These are phyloP conservation scores for Melinaea marsaeus DNA, from an alignment of 2,888 invertebrate genomes.

Conservation along the genomic window DNA sequence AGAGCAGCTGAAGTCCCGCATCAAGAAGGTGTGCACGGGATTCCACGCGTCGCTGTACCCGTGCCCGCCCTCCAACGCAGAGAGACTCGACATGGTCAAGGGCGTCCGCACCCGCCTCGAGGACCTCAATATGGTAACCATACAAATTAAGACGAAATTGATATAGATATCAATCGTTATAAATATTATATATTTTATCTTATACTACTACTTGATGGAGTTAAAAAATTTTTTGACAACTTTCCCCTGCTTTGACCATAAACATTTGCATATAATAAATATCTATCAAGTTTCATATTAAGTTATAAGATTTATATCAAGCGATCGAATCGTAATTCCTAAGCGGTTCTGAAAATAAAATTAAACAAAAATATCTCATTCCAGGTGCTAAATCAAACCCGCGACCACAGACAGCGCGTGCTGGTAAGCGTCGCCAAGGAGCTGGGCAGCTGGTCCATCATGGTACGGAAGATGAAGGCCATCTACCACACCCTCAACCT, in stretches of 20 bases:
- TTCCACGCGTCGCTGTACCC: conserved; percentile 95
- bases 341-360: background rate
- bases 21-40: conserved; percentile 95
- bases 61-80: conserved; percentile 90
- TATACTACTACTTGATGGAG: too few species aligned
- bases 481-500: conserved; percentile 93
- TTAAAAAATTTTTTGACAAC: too few species aligned
- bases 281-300: too few species aligned
- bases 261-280: too few species aligned
- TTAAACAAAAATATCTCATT: conserved; percentile 11
- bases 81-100: conserved; percentile 92
- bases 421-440: conserved; percentile 92
- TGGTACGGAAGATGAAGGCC: conserved; percentile 95
- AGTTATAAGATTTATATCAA: too few species aligned
- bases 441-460: conserved; percentile 91
- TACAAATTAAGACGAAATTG: too few species aligned
- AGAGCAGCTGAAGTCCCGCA: conserved; percentile 91
- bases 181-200: too few species aligned
- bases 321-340: too few species aligned
- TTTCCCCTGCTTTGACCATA: too few species aligned
- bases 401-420: conserved; percentile 93
- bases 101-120: conserved; percentile 93
- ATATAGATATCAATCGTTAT: too few species aligned
- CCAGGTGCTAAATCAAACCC: conserved; percentile 92
- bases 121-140: conserved; percentile 86